Evolutionary conservation across 2,888 invertebrate species (phyloP), one percentile per base, ranked within the genome.

Genomic region (Belgica antarctica): DNA sequence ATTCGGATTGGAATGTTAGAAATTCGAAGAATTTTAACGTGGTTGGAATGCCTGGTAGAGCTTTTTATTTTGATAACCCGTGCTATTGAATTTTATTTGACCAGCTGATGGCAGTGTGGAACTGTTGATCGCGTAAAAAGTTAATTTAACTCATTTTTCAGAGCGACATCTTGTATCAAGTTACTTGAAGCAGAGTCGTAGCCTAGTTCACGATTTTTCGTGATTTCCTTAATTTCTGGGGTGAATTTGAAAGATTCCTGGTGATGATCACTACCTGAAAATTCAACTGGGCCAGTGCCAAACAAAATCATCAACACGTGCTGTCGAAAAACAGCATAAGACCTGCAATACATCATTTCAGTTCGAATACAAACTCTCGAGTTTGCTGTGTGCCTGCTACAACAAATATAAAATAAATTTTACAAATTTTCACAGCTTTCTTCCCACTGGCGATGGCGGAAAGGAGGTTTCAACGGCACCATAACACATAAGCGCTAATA

Each of bases 381-480:
- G 15, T 24, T 65, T 68, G 22, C 52, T 68, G 68, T 22, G 19
- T 15, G 68, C 68, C 68, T 31, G 34, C 25, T 68, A 31, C 12
- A 31, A 25, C 57, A 68, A 68, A 68, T 68, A 68, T 68, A 68
- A 68, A 68, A 66, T 46, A 66, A 68, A 68, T 68, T 68, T 68
- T 68, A 68, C 52, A 68, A 68, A 68, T 57, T 57, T 68, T 68
- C 57, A 52, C 68, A 52, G 57, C 52, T 57, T 68, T 68, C 34
- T 68, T 46, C 47, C 68, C 47, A 47, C 47, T 68, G 57, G 22
- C 68, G 68, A 34, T 68, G 68, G 47, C 68, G 52, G 28, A 57
- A 68, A 68, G 66, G 66, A 66, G 66, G 66, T 66, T 66, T 59
- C 59, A 59, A 59, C 59, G 27, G 27, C 46, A 46, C 12, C n/a